Percentiles rank a stretch among this genome's conserved stretches.
phyloP scores from a whole-genome alignment of 2,797 vertebrate genomes.

The Prionace glauca region DNA sequence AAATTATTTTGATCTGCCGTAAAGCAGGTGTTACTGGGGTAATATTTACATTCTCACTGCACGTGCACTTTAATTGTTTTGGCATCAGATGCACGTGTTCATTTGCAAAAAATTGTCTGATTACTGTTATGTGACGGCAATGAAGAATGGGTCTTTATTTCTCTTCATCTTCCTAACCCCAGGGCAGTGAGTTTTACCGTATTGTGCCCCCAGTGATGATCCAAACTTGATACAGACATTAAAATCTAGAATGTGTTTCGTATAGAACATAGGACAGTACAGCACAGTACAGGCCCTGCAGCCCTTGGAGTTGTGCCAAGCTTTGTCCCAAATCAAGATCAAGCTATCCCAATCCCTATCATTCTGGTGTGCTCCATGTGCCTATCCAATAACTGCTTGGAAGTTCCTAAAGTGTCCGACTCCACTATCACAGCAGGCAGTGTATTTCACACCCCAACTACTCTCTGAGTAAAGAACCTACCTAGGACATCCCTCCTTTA shows the following conservation, averaged over 20 bases:
- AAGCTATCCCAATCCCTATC: no score
- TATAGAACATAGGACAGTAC: no score
- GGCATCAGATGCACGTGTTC: not conserved
- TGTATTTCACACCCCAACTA: no score
- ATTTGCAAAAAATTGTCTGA: not conserved
- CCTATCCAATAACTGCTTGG: no score
- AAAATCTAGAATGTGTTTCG: not conserved
- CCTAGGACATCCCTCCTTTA: no score
- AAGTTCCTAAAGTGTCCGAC: no score
- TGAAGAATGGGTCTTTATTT: not conserved
- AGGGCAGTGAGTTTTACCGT: not conserved
- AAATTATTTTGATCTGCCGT: not conserved
- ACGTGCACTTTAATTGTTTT: not conserved
- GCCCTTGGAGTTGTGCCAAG: no score
- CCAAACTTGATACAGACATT: not conserved
- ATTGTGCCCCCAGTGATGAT: not conserved
- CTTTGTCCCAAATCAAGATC: no score
- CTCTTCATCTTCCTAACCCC: not conserved
- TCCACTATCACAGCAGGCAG: no score
- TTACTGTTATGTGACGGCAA: not conserved
- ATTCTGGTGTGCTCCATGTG: no score
- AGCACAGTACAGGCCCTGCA: no score
- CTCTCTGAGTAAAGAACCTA: no score
- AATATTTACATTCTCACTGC: not conserved
- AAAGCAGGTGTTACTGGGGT: not conserved